These are phyloP conservation scores for Drosophila tani DNA, from an alignment of 1,140 invertebrate genomes.

Conservation along the genomic window DNA sequence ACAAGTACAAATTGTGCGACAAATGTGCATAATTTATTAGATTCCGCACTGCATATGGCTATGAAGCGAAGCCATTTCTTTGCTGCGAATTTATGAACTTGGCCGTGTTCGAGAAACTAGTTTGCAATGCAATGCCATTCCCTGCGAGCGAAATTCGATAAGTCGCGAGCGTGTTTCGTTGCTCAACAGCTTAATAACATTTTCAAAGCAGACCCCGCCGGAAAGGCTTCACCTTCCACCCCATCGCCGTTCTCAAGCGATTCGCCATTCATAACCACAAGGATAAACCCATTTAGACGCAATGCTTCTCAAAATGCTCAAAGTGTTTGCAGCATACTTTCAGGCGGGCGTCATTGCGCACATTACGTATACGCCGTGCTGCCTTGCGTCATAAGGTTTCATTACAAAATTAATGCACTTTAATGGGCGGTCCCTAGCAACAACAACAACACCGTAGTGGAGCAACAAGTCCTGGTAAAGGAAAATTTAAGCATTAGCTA, in stretches of 20 bases:
- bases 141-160: slow-evolving; percentile 21
- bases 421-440: slow-evolving; percentile 38
- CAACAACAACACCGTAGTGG: background rate
- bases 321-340: slow-evolving; percentile 52
- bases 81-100: slow-evolving; percentile 22
- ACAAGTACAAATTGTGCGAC: slow-evolving; percentile 24
- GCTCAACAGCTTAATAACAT: slow-evolving; percentile 47
- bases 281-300: slow-evolving; percentile 34
- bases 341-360: slow-evolving; percentile 32
- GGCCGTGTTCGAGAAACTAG: slow-evolving; percentile 11
- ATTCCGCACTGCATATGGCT: slow-evolving; percentile 18
- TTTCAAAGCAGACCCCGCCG: slow-evolving; percentile 14
- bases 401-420: slow-evolving; percentile 68
- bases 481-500: slow-evolving; percentile 15
- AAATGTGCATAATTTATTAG: slow-evolving; percentile 26
- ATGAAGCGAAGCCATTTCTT: background rate
- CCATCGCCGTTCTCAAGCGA: background rate
- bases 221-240: background rate
- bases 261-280: slow-evolving; percentile 47
- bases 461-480: slow-evolving; percentile 58
- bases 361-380: slow-evolving; percentile 32
- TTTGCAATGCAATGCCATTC: slow-evolving; percentile 17
- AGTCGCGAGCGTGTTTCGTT: slow-evolving; percentile 22
- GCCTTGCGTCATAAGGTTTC: slow-evolving; percentile 62
- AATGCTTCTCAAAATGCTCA: slow-evolving; percentile 19